Evolutionary conservation across 2,113 vertebrate genomes (phyloP), one percentile per base, ranked within the genome.

Genomic region (Miniopterus natalensis): DNA sequence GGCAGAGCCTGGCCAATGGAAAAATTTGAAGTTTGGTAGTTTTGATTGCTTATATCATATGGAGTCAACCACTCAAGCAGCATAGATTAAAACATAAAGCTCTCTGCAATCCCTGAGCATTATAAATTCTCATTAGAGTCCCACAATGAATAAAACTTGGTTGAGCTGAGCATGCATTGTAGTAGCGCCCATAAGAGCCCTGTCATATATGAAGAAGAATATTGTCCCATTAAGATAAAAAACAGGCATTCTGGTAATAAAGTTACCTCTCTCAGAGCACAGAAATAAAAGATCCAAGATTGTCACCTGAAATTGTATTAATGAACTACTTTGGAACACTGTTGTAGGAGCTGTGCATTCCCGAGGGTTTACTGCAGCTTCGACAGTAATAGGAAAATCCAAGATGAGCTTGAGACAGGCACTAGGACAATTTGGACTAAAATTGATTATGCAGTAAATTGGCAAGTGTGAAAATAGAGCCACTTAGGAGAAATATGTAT

Each of bases 401-500:
- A 59, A 74, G 87, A 74, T 47, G 77, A 63, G 2, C 12, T 71
- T 51, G 63, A 63, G 79, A 36, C 36, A 83, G 40, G 55, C n/a
- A 74, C 9, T 70, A 74, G 68, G 47, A 65, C 5, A 92, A 57
- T 78, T 75, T 49, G 55, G n/a, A 70, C 36, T 59, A 51, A 94
- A 84, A 88, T 29, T 74, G 29, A 73, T 88, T 21, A 63, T 77
- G 20, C 45, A 92, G 21, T n/a, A 71, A 61, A 86, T 70, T 90
- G 25, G 53, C 53, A 84, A 55, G 49, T 57, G 23, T 61, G 84
- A 68, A 12, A 70, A 80, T 6, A 78, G 36, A 95, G 70, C 51
- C 15, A 25, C 29, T 57, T 55, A 66, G 84, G 75, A 90, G 73
- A 90, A 96, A 83, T 79, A 85, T 79, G 77, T 92, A 84, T 74